Base-by-base conservation (phyloP, 2,797 vertebrate genomes). In the Ptychadena robeensis region DNA sequence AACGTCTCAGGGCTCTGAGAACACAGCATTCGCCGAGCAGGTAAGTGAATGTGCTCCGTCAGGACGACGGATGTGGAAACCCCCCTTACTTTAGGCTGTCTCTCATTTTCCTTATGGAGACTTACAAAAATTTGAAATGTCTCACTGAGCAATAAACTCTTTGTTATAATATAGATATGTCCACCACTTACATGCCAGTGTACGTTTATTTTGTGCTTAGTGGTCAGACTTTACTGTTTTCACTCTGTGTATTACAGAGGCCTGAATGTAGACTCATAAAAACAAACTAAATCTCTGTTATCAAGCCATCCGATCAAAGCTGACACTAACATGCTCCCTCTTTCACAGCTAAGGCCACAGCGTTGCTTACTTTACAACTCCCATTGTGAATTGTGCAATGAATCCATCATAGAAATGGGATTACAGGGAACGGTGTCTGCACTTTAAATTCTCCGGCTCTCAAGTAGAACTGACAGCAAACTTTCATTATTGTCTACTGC, bases 341-440 rank as follows among this genome's bases (percentile, higher is more conserved):
- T 85, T 85, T 85, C 78, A 80, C 71, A 75, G 78, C 78, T 85
- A 85, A 80, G 78, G 78, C 65, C 72, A 80, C 65, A 70, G 25
- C 65, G n/a, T 79, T 85, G 78, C 78, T 85, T 85, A 80, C 77
- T 85, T 85, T 85, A 85, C 82, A 85, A 75, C 77, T 80, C 77
- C 82, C 72, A 22, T 30, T 80, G 82, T 80, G 82, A 80, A 80
- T 85, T 85, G 71, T 85, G 82, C 82, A 80, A 85, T 85, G 82
- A 85, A 85, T 85, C 82, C 71, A 72, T 85, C 82, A 85, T 80
- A 85, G 82, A 80, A 85, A 85, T 85, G 82, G 82, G 71, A 85
- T 85, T 80, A 85, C 72, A 80, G 63, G 82, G 77, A 80, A 72
- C 72, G 63, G 37, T 85, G 78, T 80, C 78, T 85, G 53, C 27